Conservation (phyloP, 2,113 vertebrate species). For the Bubalus kerabau region DNA sequence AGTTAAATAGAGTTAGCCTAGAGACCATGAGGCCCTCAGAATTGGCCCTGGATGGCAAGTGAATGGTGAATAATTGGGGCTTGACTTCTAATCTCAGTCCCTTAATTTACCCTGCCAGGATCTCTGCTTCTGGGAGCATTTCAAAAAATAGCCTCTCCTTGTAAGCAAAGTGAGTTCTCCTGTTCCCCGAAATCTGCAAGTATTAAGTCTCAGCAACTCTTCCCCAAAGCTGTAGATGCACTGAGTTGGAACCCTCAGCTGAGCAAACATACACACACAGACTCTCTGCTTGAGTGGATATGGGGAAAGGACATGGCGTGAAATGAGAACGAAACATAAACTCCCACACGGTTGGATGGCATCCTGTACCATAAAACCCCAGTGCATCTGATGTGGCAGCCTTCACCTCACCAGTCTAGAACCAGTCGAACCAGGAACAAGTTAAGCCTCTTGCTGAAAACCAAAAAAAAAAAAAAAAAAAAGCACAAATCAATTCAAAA, state of each 20-base stretch:
- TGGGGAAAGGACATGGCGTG: neutral
- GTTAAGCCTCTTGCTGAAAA: slow-evolving; percentile 58
- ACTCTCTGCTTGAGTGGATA: neutral
- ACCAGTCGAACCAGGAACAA: slow-evolving; percentile 72
- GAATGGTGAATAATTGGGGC: too few species aligned
- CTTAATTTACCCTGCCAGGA: neutral
- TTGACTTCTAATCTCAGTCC: neutral
- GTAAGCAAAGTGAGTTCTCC: too few species aligned
- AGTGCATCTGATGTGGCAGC: slow-evolving; percentile 52
- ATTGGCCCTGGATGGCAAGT: neutral
- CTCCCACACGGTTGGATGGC: slow-evolving; percentile 46
- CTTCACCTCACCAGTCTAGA: slow-evolving; percentile 72
- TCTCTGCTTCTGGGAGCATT: neutral
- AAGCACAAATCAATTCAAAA: neutral
- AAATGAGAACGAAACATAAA: slow-evolving; percentile 63
- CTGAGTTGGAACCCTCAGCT: neutral
- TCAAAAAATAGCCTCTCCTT: neutral
- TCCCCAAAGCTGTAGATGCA: fast-evolving
- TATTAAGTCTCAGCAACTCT: fast-evolving
- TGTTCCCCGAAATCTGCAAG: neutral
- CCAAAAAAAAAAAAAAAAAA: neutral
- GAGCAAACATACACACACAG: neutral
- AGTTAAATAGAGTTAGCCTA: fast-evolving
- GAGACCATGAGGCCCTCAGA: neutral
- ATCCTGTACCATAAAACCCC: slow-evolving; percentile 46